A percentile compares a stretch with the other conserved stretches of the same genome.
phyloP scores from a whole-genome alignment of 1,140 invertebrate genomes.

The Drosophila burlai region DNA sequence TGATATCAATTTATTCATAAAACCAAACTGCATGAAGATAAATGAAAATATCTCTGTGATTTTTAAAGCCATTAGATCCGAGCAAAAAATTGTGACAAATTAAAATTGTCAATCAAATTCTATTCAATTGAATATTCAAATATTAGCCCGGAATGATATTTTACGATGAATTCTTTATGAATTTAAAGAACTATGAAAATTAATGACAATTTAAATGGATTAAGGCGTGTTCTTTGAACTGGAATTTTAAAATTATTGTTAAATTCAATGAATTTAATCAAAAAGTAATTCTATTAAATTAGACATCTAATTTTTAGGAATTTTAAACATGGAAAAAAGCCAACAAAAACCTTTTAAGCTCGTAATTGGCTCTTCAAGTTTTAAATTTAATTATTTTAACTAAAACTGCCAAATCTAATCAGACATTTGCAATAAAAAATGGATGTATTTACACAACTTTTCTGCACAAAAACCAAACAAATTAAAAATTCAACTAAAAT shows the following conservation, averaged over 20 bases:
- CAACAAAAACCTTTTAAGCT: too few relatives aligned
- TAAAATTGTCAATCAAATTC: conserved; percentile 10
- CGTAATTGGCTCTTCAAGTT: not conserved
- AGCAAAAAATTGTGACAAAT: not conserved
- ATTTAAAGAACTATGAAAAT: not conserved
- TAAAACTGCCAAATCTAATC: not conserved
- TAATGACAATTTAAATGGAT: not conserved
- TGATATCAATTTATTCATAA: conserved; percentile 50
- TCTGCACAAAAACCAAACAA: not conserved
- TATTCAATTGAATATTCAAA: not conserved
- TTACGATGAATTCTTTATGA: not conserved
- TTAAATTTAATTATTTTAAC: not conserved
- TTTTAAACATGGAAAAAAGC: not conserved
- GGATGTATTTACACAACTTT: not conserved
- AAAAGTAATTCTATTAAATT: not conserved
- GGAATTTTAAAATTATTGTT: not conserved
- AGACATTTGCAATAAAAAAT: not conserved
- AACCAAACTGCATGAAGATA: conserved; percentile 38
- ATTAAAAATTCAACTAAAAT: not conserved
- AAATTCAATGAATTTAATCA: not conserved
- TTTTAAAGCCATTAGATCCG: conserved; percentile 9
- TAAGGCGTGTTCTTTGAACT: not conserved
- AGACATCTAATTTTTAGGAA: not conserved
- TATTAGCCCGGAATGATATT: not conserved
- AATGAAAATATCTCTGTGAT: conserved; percentile 17